These are phyloP conservation scores for Adelges cooleyi DNA, from an alignment of 1,140 invertebrate species.

Conservation along the genomic window DNA sequence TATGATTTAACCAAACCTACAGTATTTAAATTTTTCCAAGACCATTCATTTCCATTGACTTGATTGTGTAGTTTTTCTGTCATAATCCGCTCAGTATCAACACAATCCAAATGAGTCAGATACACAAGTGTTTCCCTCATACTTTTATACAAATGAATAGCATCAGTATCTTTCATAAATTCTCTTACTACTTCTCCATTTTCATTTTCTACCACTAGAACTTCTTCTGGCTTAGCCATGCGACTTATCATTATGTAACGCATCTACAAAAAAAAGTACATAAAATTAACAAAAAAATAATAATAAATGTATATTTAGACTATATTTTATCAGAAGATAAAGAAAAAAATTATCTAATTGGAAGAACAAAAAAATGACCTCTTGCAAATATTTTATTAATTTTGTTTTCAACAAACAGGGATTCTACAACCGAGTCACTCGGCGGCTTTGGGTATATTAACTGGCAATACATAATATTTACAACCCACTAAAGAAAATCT, in stretches of 20 bases:
- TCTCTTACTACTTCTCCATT: conserved; percentile 98
- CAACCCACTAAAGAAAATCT: too few relatives aligned
- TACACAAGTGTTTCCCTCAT: conserved; percentile 99
- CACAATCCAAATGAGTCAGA: conserved; percentile 95
- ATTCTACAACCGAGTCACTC: too few relatives aligned
- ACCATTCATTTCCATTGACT: conserved; percentile 98
- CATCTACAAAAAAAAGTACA: conserved; percentile 13
- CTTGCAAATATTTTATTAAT: too few relatives aligned
- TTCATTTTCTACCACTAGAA: conserved; percentile 99
- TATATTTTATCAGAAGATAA: too few relatives aligned
- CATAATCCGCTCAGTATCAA: conserved; percentile 97
- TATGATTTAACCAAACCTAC: conserved; percentile 42
- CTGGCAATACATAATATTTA: too few relatives aligned
- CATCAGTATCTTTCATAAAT: conserved; percentile 99
- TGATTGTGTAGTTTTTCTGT: conserved; percentile 98
- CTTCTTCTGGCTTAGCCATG: conserved; percentile 99
- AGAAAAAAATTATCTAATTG: too few relatives aligned
- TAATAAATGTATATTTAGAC: too few relatives aligned
- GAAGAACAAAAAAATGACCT: too few relatives aligned
- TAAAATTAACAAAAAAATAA: not conserved
- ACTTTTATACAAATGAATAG: conserved; percentile 98
- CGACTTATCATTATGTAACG: conserved; percentile 97
- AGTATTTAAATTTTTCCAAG: conserved; percentile 99
- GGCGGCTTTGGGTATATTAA: too few relatives aligned
- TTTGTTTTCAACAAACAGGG: too few relatives aligned